Conservation (phyloP, 2,888 invertebrate species). For the Stramonita haemastoma region DNA sequence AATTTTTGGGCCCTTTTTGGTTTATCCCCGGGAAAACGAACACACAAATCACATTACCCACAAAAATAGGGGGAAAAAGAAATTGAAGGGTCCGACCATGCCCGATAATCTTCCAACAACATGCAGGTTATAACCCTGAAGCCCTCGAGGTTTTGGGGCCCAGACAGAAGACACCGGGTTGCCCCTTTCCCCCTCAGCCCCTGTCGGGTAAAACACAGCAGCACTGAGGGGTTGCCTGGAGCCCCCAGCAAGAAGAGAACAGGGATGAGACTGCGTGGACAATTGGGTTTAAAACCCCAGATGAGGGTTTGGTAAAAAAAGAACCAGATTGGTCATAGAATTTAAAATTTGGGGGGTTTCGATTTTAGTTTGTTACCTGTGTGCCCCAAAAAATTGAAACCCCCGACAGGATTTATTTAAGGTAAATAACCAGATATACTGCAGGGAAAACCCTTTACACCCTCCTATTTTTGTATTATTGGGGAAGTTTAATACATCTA, state of each 20-base stretch:
- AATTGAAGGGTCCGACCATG: not conserved
- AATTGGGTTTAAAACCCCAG: not conserved
- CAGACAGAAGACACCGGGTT: slow-evolving; percentile 33
- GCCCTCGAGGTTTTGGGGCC: slow-evolving; percentile 12
- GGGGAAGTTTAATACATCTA: no score
- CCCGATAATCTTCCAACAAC: not conserved
- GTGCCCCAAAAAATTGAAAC: no score
- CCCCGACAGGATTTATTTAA: no score
- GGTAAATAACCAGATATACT: no score
- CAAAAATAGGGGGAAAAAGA: slow-evolving; percentile 16
- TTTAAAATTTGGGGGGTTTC: no score
- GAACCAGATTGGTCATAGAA: not conserved
- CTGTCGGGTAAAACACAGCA: slow-evolving; percentile 31
- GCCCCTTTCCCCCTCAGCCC: slow-evolving; percentile 36
- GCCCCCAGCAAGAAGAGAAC: slow-evolving; percentile 29
- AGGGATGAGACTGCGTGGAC: not conserved
- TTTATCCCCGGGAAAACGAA: no score
- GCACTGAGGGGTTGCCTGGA: slow-evolving; percentile 35
- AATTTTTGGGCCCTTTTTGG: no score
- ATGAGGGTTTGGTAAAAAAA: not conserved
- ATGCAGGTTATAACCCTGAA: not conserved
- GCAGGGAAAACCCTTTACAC: no score
- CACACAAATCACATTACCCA: not conserved
- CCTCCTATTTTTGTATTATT: no score
- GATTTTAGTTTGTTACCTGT: no score